Conservation (phyloP, 2,113 vertebrate genomes). For the Pollimyrus isidori region DNA sequence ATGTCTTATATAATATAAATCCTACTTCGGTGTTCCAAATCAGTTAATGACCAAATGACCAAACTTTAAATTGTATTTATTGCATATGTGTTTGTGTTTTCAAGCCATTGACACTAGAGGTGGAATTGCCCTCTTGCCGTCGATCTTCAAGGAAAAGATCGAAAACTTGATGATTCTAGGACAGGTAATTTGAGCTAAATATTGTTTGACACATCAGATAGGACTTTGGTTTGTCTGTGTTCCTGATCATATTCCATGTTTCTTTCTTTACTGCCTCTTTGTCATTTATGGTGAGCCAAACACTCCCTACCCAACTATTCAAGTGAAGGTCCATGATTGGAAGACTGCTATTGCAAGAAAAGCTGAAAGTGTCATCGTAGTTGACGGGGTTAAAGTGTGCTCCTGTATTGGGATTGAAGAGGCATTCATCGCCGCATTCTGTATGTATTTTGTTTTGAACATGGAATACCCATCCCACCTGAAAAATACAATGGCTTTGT, state of each 20-base stretch:
- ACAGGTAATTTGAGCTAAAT: background rate
- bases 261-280: background rate
- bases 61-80: background rate
- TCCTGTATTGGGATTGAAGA: conserved; percentile 10
- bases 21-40: background rate
- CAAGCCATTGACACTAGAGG: background rate
- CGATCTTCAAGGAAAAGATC: background rate
- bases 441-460: conserved; percentile 18
- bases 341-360: conserved; percentile 7
- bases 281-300: background rate
- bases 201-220: background rate
- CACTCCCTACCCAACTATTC: conserved; percentile 11
- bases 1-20: background rate
- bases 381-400: conserved; percentile 18
- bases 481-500: conserved; percentile 16
- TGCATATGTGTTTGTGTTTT: background rate
- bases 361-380: too few relatives aligned
- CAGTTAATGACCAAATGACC: background rate
- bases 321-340: conserved; percentile 16
- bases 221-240: background rate
- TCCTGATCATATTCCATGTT: conserved; percentile 1
- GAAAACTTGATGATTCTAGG: background rate
- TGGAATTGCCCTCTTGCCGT: background rate
- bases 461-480: background rate
- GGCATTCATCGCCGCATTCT: conserved; percentile 9